Evolutionary conservation across 2,888 invertebrate species (phyloP), one percentile per base, ranked within the genome.

Genomic region (Tribolium freemani): DNA sequence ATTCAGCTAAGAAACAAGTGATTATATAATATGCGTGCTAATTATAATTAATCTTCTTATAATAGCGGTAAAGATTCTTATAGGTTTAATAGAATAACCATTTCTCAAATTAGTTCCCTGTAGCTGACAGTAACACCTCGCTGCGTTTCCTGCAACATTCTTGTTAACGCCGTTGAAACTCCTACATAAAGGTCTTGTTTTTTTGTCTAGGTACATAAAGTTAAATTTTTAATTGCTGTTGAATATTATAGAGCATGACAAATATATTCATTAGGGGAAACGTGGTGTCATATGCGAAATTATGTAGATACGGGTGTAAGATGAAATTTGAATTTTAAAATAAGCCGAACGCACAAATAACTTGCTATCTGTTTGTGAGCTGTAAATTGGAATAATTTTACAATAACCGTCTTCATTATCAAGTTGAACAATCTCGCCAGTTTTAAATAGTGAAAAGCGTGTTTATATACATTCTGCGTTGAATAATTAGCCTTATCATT

Each of bases 231-330:
- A 50, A 63, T n/a, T 51, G 38, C 51, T 26, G 20, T 54, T 54
- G 66, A 46, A 46, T 21, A 66, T 66, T 66, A 66, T 21, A 44
- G 21, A 38, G 51, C 66, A 66, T 66, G 66, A 63, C 64, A 54
- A 63, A 70, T 64, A 46, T 57, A 70, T 70, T 70, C 66, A 53
- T 46, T 46, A 10, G n/a, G 30, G 60, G 26, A 46, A 58, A 45
- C 20, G 26, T 46, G 21, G 48, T 60, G 60, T 60, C 60, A 58
- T 45, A 60, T 58, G 45, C n/a, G 57, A 31, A 31, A 45, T 58
- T 20, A n/a, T 51, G 51, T 16, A 20, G 30, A 54, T 54, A 1
- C n/a, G 45, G 44, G n/a, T 45, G 20, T 45, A 58, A 58, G 57
- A 58, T 60, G 60, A 48, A 60, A 48, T 60, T 60, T 46, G 48